Evolutionary conservation across 2,113 vertebrate species (phyloP).

Genomic region (Megaceryle maxima): DNA sequence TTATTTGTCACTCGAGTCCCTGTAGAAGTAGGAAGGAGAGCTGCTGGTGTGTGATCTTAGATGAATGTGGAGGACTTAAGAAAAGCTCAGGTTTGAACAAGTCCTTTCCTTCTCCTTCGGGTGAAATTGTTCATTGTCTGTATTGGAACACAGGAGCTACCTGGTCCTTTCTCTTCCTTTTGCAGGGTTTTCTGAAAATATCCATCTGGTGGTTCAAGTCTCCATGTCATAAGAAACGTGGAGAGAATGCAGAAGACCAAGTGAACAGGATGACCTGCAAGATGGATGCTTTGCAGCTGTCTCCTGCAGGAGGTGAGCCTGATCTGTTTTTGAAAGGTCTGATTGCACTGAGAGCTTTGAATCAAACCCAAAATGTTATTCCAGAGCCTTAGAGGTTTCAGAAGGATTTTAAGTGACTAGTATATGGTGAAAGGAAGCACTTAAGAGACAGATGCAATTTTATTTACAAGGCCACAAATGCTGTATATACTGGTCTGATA

Average conservation of each 20-base stretch:
- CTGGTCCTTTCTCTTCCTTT: background rate
- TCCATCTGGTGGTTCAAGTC: constrained; percentile 81
- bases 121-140: background rate
- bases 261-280: constrained; percentile 44
- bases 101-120: background rate
- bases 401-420: background rate
- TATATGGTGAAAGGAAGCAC: background rate
- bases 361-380: background rate
- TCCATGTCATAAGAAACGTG: background rate
- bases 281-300: constrained; percentile 33
- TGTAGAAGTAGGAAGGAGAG: background rate
- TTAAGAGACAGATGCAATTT: background rate
- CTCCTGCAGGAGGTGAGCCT: constrained; percentile 60
- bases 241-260: background rate
- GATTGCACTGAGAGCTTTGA: background rate
- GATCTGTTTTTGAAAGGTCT: background rate
- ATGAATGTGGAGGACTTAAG: background rate
- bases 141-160: background rate
- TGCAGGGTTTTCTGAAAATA: constrained; percentile 88
- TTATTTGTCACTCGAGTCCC: background rate
- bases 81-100: background rate
- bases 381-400: background rate
- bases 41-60: background rate
- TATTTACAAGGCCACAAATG: background rate
- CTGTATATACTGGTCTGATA: background rate